Evolutionary conservation across 1,140 invertebrate genomes (phyloP), one percentile per base, ranked within the genome.

Genomic region (Popillia japonica): DNA sequence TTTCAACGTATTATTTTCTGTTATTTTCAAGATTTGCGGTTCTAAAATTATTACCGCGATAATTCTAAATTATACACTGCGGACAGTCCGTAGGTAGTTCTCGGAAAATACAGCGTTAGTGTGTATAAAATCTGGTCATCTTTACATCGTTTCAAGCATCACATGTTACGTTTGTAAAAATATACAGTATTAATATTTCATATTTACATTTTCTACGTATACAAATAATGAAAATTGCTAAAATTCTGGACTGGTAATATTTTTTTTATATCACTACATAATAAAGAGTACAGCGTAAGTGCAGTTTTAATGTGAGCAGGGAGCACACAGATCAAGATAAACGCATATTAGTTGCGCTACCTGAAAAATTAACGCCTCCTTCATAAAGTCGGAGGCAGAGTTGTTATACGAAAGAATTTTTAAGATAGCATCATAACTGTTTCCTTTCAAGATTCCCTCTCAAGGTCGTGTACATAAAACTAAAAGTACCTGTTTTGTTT

Each of bases 1-100:
- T 81, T 77, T 55, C 61, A 55, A 59, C 40, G 23, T 34, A 68
- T 68, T 77, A 77, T 68, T 27, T 41, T 17, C 41, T 34, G 34
- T 27, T 68, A 7, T 68, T 68, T 68, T 68, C 44, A 9, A 74
- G 41, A 44, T 74, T 42, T 74, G 72, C 72, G 72, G 72, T 74
- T 74, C 34, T 40, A 74, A 74, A 68, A 68, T 68, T 68, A 20
- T 68, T 68, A 68, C 61, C 22, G 22, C 61, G 20, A 68, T 68
- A 68, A 68, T 68, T 68, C 22, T 68, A 68, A 68, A 68, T 68
- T 68, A 68, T 68, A 68, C 61, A 22, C 61, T 68, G 61, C 11
- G 61, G 61, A 68, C 22, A 68, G 61, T 68, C 22, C 17, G 61
- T 4, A 68, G 22, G 61, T 22, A 27, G 9, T 68, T 68, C 61